Conservation (phyloP, 2,113 vertebrate genomes). For the Delphinus delphis region DNA sequence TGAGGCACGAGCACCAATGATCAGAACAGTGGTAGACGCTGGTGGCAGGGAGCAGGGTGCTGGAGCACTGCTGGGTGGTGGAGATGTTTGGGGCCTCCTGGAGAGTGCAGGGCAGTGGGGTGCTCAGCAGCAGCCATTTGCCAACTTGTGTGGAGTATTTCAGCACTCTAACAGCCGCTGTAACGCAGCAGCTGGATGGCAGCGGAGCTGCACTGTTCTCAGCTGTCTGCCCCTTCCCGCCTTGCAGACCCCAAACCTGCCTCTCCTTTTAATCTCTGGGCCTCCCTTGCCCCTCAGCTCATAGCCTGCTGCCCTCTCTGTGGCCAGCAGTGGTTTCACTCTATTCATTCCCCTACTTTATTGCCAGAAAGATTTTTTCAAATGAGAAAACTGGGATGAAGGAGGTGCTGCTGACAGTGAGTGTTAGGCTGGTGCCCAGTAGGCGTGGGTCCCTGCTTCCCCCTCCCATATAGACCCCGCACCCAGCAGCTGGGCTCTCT, state of each 20-base stretch:
- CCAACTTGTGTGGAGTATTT: rapidly evolving
- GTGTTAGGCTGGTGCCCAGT: neutral
- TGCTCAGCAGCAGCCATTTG: neutral
- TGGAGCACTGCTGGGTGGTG: neutral
- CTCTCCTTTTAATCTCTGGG: neutral
- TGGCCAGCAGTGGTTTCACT: neutral
- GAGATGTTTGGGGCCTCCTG: rapidly evolving
- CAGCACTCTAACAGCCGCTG: rapidly evolving
- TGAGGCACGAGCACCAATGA: rapidly evolving
- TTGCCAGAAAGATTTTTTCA: neutral
- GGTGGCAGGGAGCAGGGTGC: neutral
- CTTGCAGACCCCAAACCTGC: neutral
- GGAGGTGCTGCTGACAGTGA: neutral
- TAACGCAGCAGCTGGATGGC: rapidly evolving
- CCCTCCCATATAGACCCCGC: neutral
- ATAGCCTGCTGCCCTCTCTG: neutral
- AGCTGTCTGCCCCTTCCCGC: neutral
- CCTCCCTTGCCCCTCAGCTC: neutral
- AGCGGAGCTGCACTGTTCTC: rapidly evolving
- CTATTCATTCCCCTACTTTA: neutral
- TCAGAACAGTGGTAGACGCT: rapidly evolving
- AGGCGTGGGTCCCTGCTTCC: neutral
- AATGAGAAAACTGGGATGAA: neutral
- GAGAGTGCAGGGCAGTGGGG: neutral
- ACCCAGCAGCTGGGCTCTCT: neutral